Percentiles rank a stretch among this genome's conserved stretches.
These are phyloP conservation scores for Drosophila lacteicornis DNA, from an alignment of 1,140 invertebrate species.

Conservation along the genomic window DNA sequence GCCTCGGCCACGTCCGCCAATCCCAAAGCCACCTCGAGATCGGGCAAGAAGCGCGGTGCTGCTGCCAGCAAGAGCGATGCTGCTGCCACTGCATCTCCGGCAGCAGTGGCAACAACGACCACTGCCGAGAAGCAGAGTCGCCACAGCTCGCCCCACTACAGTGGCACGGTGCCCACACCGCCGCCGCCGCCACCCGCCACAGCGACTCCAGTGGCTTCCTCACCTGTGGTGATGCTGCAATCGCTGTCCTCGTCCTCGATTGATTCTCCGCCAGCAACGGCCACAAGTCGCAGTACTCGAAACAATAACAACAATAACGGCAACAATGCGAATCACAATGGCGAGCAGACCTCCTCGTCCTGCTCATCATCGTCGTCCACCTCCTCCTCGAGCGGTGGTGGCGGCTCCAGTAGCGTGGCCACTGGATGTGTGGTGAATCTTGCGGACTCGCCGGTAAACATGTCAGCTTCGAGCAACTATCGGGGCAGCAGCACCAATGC, in stretches of 20 bases:
- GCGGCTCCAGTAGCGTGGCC: slow-evolving; percentile 31
- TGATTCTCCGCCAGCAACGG: slow-evolving; percentile 54
- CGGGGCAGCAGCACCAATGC: slow-evolving; percentile 25
- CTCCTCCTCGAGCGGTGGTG: slow-evolving; percentile 47
- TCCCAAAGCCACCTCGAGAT: slow-evolving; percentile 68
- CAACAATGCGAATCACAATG: slow-evolving; percentile 54
- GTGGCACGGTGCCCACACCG: slow-evolving; percentile 60
- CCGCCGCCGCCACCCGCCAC: slow-evolving; percentile 35
- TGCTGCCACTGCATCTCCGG: slow-evolving; percentile 20
- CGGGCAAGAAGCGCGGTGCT: slow-evolving; percentile 78
- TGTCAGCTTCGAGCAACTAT: slow-evolving; percentile 50
- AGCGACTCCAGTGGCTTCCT: slow-evolving; percentile 30
- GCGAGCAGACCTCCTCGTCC: slow-evolving; percentile 59
- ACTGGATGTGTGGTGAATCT: slow-evolving; percentile 48
- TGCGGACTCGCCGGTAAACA: slow-evolving; percentile 71
- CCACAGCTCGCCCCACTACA: slow-evolving; percentile 63
- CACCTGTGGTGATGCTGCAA: slow-evolving; percentile 73
- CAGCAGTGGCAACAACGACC: slow-evolving; percentile 10
- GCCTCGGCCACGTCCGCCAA: slow-evolving; percentile 16
- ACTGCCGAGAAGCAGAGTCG: slow-evolving; percentile 63
- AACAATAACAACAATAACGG: slow-evolving; percentile 42
- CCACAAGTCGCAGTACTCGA: slow-evolving; percentile 46
- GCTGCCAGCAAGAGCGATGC: slow-evolving; percentile 49
- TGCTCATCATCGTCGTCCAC: slow-evolving; percentile 60
- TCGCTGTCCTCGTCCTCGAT: slow-evolving; percentile 65